Conservation (phyloP, 1,140 invertebrate genomes). For the Protaetia brevitarsis region DNA sequence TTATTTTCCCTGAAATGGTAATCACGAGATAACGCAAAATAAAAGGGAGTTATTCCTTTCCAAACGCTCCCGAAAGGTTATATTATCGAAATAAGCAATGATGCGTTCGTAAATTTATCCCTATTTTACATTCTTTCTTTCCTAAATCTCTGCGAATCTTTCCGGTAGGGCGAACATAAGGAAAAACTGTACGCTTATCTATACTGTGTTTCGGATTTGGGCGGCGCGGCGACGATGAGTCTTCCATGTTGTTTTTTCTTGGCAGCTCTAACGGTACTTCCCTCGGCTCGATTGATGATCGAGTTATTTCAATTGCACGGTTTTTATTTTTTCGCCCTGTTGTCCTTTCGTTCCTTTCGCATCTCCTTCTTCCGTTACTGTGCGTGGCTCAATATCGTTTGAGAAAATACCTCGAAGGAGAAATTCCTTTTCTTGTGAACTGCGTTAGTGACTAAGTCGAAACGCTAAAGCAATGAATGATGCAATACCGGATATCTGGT, state of each 20-base stretch:
- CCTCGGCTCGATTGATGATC: conserved; percentile 7
- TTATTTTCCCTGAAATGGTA: too few relatives aligned
- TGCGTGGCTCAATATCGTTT: background rate
- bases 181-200: background rate
- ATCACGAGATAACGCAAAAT: background rate
- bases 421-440: background rate
- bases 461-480: too few relatives aligned
- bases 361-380: background rate
- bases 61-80: background rate
- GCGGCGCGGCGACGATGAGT: background rate
- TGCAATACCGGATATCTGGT: too few relatives aligned
- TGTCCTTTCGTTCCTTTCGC: background rate
- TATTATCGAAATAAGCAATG: background rate
- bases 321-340: background rate
- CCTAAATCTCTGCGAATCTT: background rate
- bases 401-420: too few relatives aligned
- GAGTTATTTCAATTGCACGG: conserved; percentile 12
- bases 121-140: background rate
- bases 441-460: background rate
- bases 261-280: background rate
- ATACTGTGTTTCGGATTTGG: background rate
- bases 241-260: background rate
- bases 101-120: background rate
- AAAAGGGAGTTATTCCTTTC: background rate
- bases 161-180: background rate